Percentiles rank a stretch among this genome's conserved stretches.
These are phyloP conservation scores for Gobio occitaniae DNA, from an alignment of 2,797 vertebrate species.

Conservation along the genomic window DNA sequence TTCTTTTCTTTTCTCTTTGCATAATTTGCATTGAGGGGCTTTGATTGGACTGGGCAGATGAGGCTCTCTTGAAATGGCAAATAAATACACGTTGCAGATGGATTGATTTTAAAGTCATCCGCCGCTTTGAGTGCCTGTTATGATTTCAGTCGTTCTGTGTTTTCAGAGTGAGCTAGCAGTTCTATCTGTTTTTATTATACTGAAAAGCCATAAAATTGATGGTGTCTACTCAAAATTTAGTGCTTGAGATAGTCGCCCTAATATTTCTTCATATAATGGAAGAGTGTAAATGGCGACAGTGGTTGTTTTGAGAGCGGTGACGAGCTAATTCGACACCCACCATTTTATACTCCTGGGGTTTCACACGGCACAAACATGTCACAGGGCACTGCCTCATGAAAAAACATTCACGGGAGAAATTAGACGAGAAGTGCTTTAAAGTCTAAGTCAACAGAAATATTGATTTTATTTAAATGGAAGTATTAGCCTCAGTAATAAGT, in stretches of 20 bases:
- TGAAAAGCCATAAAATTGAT: conserved; percentile 58
- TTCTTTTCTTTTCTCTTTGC: conserved; percentile 10
- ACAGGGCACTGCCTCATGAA: conserved; percentile 79
- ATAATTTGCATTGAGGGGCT: conserved; percentile 40
- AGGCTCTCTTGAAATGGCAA: conserved; percentile 48
- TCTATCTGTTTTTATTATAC: conserved; percentile 55
- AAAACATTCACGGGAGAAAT: conserved; percentile 79
- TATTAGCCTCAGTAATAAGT: conserved; percentile 56
- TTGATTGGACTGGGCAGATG: conserved; percentile 43
- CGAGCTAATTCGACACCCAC: conserved; percentile 72
- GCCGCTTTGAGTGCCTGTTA: conserved; percentile 25
- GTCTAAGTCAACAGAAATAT: conserved; percentile 79
- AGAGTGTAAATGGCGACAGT: conserved; percentile 49
- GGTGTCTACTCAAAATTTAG: conserved; percentile 58
- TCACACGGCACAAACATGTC: conserved; percentile 64
- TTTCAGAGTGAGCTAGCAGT: conserved; percentile 26
- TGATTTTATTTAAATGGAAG: conserved; percentile 80
- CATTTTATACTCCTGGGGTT: conserved; percentile 80
- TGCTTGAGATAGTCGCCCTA: conserved; percentile 48
- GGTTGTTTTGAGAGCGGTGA: conserved; percentile 46
- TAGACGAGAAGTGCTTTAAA: conserved; percentile 79
- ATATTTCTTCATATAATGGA: conserved; percentile 52
- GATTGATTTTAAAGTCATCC: conserved; percentile 50
- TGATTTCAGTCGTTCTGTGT: conserved; percentile 39
- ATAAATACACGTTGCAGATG: conserved; percentile 26